Conservation (phyloP, 2,888 invertebrate genomes). For the Zonitis immaculata region DNA sequence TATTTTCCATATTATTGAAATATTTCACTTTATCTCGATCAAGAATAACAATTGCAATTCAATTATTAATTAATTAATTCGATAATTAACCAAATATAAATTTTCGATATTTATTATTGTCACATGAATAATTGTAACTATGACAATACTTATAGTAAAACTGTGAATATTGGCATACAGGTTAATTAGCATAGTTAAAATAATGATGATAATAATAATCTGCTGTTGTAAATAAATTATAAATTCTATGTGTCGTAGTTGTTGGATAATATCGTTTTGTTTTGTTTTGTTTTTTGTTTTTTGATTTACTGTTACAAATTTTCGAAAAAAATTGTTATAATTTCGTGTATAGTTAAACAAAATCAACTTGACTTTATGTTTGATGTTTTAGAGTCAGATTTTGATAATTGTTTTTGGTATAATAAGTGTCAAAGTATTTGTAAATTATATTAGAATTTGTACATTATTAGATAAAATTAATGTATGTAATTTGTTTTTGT, state of each 20-base stretch:
- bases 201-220: conserved; percentile 22
- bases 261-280: conserved; percentile 3
- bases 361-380: too few relatives aligned
- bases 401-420: too few relatives aligned
- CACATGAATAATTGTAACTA: conserved; percentile 28
- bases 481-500: conserved; percentile 11
- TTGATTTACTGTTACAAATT: too few relatives aligned
- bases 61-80: conserved; percentile 4
- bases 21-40: neutral
- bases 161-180: conserved; percentile 40
- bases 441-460: conserved; percentile 22
- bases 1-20: conserved; percentile 1
- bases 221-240: conserved; percentile 30
- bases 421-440: conserved; percentile 21
- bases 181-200: conserved; percentile 37
- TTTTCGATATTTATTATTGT: conserved; percentile 15
- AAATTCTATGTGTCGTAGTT: conserved; percentile 19
- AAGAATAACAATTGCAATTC: neutral
- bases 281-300: neutral
- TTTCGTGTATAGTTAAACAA: too few relatives aligned
- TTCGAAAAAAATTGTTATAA: too few relatives aligned
- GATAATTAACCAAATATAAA: conserved; percentile 7
- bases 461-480: conserved; percentile 22
- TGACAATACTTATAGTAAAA: conserved; percentile 41
- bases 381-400: too few relatives aligned